Percentiles rank a stretch among this genome's conserved stretches.
phyloP scores from a whole-genome alignment of 2,797 vertebrate genomes.

The Malurus leucopterus region DNA sequence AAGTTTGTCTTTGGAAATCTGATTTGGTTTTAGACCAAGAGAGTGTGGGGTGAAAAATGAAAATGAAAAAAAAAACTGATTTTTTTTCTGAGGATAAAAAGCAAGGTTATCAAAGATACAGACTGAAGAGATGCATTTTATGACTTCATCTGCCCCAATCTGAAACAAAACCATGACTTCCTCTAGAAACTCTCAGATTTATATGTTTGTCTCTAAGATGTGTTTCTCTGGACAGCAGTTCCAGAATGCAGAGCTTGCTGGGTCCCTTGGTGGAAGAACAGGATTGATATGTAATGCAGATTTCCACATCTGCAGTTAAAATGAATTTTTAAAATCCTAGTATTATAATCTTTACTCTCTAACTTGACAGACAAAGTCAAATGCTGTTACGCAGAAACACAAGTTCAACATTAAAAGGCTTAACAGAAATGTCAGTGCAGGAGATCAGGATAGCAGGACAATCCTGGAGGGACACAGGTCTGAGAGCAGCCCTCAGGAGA shows the following conservation, averaged over 20 bases:
- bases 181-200: neutral
- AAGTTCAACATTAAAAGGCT: neutral
- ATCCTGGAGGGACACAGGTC: neutral
- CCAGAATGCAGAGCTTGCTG: neutral
- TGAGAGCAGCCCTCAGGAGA: neutral
- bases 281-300: neutral
- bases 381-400: neutral
- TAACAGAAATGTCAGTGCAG: neutral
- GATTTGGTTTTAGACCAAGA: neutral
- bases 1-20: neutral
- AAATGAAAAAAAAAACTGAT: neutral
- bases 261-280: neutral
- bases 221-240: neutral
- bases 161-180: neutral
- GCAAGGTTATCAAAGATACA: neutral
- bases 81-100: neutral
- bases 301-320: neutral
- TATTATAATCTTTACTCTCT: neutral
- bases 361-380: neutral
- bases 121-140: neutral
- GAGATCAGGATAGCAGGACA: neutral
- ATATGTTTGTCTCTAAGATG: neutral
- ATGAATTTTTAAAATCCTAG: neutral
- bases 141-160: neutral
- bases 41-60: rapidly evolving